Evolutionary conservation across 1,140 invertebrate genomes (phyloP), one percentile per base, ranked within the genome.

Genomic region (Ceratina calcarata): DNA sequence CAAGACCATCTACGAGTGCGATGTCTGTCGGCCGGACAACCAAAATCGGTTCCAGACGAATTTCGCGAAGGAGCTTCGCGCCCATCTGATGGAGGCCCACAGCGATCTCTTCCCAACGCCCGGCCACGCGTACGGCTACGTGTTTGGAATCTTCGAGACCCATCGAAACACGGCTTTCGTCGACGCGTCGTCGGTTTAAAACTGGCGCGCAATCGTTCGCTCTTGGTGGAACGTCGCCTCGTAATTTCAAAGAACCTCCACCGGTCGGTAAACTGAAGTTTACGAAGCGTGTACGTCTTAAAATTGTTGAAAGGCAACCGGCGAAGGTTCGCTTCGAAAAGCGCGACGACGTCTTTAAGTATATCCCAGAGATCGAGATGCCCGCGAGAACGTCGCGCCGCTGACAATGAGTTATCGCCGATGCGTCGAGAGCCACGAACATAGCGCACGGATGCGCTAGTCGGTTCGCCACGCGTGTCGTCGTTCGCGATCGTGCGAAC

Each of bases 1-100:
- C 6, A 94, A 96, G 86, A 95, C 91, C 75, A 94, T 98, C 13
- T 98, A 98, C 91, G 94, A 96, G 37, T 98, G 97, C 88, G 92
- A 93, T 32, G 91, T 93, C 64, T 97, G 96, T 88, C 64, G 51
- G 3, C 79, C 69, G 2, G 82, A 70, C 85, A 89, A 66, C 75
- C 22, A 53, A 51, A 91, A 79, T 82, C 80, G 87, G 45, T 96
- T 93, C 89, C 92, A 90, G 78, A 94, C 94, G 2, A 97, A 97
- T 90, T 94, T 94, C 77, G 94, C 95, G 1, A 95, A 94, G 65
- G 95, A 96, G 58, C 95, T 97, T 18, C 94, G 95, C 57, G 93
- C 92, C 18, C 97, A 97, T 90, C 91, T 97, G 18, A 82, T 94
- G 6, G 89, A 92, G 0, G 86, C 77, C 2, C 97, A 97, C 91